Percentiles rank a stretch among this genome's conserved stretches.
These are phyloP conservation scores for Trichomalopsis sarcophagae DNA, from an alignment of 1,140 invertebrate genomes.

Conservation along the genomic window DNA sequence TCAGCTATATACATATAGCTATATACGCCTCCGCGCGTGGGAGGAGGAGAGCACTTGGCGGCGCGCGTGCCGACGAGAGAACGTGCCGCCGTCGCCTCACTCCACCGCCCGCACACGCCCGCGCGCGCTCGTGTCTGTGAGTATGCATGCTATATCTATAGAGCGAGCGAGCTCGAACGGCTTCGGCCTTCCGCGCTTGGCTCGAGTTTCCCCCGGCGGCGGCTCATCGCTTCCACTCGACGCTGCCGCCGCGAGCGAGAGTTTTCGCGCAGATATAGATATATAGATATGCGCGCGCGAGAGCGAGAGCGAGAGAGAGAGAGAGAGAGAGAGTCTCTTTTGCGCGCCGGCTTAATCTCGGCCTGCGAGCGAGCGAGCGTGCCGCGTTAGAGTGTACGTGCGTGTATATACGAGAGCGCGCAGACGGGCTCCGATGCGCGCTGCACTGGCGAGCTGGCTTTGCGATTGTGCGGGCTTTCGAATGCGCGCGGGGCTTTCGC, in stretches of 20 bases:
- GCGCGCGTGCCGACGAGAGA: slow-evolving; percentile 38
- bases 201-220: slow-evolving; percentile 62
- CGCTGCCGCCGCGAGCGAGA: not conserved
- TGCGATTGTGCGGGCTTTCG: not conserved
- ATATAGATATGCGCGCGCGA: not conserved
- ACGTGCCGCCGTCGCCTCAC: slow-evolving; percentile 51
- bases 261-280: not conserved
- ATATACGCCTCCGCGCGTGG: not conserved
- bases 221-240: slow-evolving; percentile 69
- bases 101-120: slow-evolving; percentile 48
- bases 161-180: slow-evolving; percentile 45
- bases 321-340: not conserved
- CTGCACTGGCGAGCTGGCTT: not conserved
- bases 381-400: not conserved
- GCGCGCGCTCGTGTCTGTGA: not conserved
- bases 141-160: not conserved
- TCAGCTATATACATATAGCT: too few relatives aligned
- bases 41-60: slow-evolving; percentile 36
- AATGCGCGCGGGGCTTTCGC: not conserved
- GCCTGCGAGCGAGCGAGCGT: slow-evolving; percentile 12
- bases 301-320: not conserved
- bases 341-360: slow-evolving; percentile 49
- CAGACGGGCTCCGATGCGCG: too few relatives aligned
- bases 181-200: slow-evolving; percentile 63
- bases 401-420: not conserved